Evolutionary conservation across 1,140 invertebrate species (phyloP), one percentile per base, ranked within the genome.

Genomic region (Polyergus mexicanus): DNA sequence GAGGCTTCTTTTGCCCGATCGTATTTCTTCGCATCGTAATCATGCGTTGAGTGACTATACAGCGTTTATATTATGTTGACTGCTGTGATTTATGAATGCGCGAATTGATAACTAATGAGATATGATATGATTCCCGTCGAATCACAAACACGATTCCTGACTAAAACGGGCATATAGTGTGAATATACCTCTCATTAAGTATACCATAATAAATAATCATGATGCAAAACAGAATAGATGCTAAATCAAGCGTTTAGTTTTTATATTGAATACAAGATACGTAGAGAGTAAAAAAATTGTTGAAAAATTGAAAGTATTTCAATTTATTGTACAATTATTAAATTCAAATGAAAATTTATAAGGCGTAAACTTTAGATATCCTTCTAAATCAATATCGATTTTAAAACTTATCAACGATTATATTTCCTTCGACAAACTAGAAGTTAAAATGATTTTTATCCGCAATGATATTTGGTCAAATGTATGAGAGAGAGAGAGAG

Each of bases 81-180:
- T 62, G 58, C n/a, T 58, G 35, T 58, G 35, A 63, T 77, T 84
- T 63, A 84, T 84, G 56, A 84, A 84, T 84, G 28, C 71, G 41
- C 69, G 41, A 22, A 76, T 84, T 63, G 63, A n/a, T 19, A 28
- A 60, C 44, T 80, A 80, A 80, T 80, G 76, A 80, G 32, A 68
- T 68, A 63, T 28, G 81, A 84, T 84, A 63, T 63, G n/a, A n/a
- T n/a, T n/a, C 38, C n/a, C n/a, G 58, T 28, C 8, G 28, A 74
- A 10, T 63, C 44, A 44, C 58, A 32, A 62, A 75, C 38, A 75
- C 54, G 54, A 44, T 65, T 47, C 11, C 22, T 28, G 60, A 65
- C 25, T 56, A 44, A 65, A 63, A 77, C 44, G 32, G 8, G 19
- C 25, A 25, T 44, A 74, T 22, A 22, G 35, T 47, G 28, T 65